Conservation (phyloP, 2,113 vertebrate species). For the Fulmarus glacialis region DNA sequence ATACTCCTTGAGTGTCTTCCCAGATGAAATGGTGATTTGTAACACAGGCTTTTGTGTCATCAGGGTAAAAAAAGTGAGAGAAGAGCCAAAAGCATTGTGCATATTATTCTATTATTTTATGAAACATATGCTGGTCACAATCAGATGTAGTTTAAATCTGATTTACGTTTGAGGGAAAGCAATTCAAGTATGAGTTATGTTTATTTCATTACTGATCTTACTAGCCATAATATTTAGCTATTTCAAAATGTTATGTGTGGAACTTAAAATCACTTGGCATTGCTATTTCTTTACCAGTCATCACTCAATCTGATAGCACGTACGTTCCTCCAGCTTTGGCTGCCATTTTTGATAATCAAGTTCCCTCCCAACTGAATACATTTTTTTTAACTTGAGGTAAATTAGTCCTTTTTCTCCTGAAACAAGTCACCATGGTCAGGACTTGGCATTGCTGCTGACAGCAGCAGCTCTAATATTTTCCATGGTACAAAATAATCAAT, state of each 20-base stretch:
- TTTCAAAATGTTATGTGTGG: not conserved
- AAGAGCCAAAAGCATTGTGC: not conserved
- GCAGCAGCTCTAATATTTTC: not conserved
- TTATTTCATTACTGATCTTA: not conserved
- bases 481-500: not conserved
- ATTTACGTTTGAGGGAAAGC: not conserved
- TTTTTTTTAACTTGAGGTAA: not conserved
- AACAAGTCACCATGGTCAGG: not conserved
- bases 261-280: not conserved
- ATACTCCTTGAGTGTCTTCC: not conserved
- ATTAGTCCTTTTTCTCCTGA: not conserved
- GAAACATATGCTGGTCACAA: not conserved
- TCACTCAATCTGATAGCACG: fast-evolving
- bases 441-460: not conserved
- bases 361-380: not conserved
- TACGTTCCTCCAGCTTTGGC: not conserved
- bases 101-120: not conserved
- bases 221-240: not conserved
- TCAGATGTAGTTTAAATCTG: not conserved
- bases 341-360: not conserved
- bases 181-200: not conserved
- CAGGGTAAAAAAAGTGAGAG: not conserved
- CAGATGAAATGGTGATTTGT: not conserved
- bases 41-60: not conserved
- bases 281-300: not conserved